Evolutionary conservation across 92 coral and sea anemone species (phyloP).

Genomic region (Scolanthus callimorphus): DNA sequence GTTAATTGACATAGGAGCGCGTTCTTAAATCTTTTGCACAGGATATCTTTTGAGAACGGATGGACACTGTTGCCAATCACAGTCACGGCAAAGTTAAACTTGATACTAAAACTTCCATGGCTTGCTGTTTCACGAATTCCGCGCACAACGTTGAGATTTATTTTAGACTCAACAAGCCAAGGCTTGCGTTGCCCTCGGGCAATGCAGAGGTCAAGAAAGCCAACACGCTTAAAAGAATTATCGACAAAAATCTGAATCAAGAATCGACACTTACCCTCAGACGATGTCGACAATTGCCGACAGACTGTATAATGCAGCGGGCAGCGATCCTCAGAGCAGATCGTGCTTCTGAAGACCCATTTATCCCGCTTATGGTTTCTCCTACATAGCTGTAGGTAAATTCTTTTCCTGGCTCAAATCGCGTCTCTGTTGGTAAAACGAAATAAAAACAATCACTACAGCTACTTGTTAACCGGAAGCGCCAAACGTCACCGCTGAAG

Average conservation of each 20-base stretch:
- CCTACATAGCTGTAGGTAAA: constrained; percentile 84
- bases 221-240: constrained; percentile 6
- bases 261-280: constrained; percentile 69
- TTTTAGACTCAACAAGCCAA: background rate
- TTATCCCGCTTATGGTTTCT: constrained; percentile 83
- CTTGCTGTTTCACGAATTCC: background rate
- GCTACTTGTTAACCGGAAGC: too few species aligned
- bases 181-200: constrained; percentile 2
- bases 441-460: too few species aligned
- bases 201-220: constrained; percentile 1
- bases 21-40: too few species aligned
- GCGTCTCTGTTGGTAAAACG: constrained; percentile 38
- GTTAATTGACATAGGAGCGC: too few species aligned
- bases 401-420: constrained; percentile 61
- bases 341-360: constrained; percentile 81
- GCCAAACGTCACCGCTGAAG: too few species aligned
- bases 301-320: constrained; percentile 71
- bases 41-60: too few species aligned
- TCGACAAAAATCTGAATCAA: background rate
- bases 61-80: too few species aligned
- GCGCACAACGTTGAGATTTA: background rate
- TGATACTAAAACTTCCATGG: background rate
- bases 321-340: constrained; percentile 90
- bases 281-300: constrained; percentile 72
- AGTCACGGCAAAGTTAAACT: too few species aligned